phyloP scores from a whole-genome alignment of 1,140 invertebrate species.

The Phymorhynchus buccinoides region DNA sequence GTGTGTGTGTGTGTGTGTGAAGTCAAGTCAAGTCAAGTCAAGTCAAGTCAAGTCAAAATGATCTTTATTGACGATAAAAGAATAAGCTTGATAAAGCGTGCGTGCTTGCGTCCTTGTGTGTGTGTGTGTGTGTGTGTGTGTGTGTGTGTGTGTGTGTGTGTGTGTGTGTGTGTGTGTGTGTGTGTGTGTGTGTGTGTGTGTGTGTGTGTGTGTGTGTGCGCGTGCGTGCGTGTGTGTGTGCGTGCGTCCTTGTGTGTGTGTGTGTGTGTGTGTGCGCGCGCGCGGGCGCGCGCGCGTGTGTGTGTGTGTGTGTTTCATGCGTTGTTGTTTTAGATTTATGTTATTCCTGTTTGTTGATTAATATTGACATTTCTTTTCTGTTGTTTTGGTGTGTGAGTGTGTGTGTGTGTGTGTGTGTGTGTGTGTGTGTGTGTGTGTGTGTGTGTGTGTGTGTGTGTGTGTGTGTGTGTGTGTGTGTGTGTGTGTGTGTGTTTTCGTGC shows the following conservation, averaged over 20 bases:
- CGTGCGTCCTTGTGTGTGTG: neutral
- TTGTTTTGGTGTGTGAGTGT: neutral
- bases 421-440: neutral
- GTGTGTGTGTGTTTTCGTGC: neutral
- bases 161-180: neutral
- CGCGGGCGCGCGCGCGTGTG: neutral
- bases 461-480: neutral
- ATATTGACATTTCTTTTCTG: neutral
- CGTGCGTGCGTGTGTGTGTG: neutral
- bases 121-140: neutral
- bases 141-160: neutral
- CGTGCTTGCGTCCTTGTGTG: neutral
- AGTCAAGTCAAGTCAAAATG: no score
- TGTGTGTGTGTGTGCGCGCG: conserved; percentile 4
- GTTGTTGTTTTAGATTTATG: neutral
- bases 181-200: neutral
- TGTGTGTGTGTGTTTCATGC: neutral
- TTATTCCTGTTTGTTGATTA: no score
- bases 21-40: neutral
- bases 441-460: neutral
- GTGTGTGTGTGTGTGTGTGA: neutral
- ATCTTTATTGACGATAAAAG: no score
- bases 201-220: neutral
- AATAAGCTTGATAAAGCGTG: no score
- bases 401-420: neutral